Evolutionary conservation across 2,113 vertebrate genomes (phyloP), one percentile per base, ranked within the genome.

Genomic region (Diglossa brunneiventris): DNA sequence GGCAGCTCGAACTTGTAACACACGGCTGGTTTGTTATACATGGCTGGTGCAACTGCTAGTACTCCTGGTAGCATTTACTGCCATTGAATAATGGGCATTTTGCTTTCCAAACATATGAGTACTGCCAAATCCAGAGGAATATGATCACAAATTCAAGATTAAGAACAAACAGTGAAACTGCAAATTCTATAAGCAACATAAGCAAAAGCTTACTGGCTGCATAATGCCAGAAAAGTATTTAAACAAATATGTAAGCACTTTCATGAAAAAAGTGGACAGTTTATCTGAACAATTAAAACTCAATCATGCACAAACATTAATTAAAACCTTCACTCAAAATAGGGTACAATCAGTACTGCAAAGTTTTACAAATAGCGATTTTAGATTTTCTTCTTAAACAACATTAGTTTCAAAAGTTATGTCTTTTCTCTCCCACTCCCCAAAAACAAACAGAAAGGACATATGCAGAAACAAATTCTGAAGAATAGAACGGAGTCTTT

Each of bases 121-220:
- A 63, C 21, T 81, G 89, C 23, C 92, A 94, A 94, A 92, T 63
- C 52, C 52, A 94, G 55, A 53, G 63, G 68, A 67, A 69, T 47
- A 55, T 7, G 81, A 78, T 58, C 63, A 91, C 50, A 88, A 87
- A 90, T 85, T 94, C 27, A 70, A 83, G 72, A 90, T 52, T 87
- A 91, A 76, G 52, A 92, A n/a, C 47, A 72, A 92, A 83, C 16
- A 70, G 13, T 63, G 63, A 85, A 95, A 93, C 35, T 73, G 47
- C 30, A 93, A 93, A 93, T 94, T 86, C 87, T 72, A 84, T 87
- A 82, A 44, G 56, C 46, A 87, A 81, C 44, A 35, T 62, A 66
- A 79, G 23, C 72, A 95, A 92, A 89, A 47, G 8, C 42, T 89
- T 63, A 75, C 0, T 0, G 90, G 64, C 56, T 61, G 56, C 27